Evolutionary conservation across 2,888 invertebrate genomes (phyloP).

Genomic region (Phlogophora meticulosa): DNA sequence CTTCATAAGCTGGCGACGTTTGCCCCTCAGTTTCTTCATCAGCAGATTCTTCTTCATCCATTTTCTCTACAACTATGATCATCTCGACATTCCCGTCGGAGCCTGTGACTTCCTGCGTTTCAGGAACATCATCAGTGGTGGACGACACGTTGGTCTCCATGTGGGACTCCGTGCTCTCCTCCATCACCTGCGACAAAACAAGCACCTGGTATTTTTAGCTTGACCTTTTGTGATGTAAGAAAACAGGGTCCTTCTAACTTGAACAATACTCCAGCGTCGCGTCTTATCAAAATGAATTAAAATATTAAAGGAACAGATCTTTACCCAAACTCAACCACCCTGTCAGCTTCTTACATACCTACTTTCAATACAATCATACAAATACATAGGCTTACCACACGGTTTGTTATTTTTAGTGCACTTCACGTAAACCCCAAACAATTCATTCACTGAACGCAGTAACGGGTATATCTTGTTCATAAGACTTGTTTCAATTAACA

Average conservation of each 20-base stretch:
- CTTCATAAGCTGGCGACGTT: slow-evolving; percentile 31
- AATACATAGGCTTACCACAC: slow-evolving; percentile 85
- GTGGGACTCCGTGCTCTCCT: slow-evolving; percentile 82
- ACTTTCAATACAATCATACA: slow-evolving; percentile 85
- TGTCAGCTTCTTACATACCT: slow-evolving; percentile 78
- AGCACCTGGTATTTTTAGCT: slow-evolving; percentile 76
- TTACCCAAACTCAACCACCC: slow-evolving; percentile 82
- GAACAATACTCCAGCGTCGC: slow-evolving; percentile 52
- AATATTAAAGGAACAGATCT: slow-evolving; percentile 83
- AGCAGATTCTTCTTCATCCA: slow-evolving; percentile 73
- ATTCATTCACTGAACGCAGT: slow-evolving; percentile 42
- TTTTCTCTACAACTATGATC: slow-evolving; percentile 81
- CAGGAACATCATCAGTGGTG: slow-evolving; percentile 81
- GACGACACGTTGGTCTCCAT: slow-evolving; percentile 88
- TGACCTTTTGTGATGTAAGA: slow-evolving; percentile 75
- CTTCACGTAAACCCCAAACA: slow-evolving; percentile 49
- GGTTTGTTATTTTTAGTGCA: slow-evolving; percentile 67
- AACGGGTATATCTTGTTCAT: slow-evolving; percentile 56
- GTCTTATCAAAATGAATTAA: slow-evolving; percentile 73
- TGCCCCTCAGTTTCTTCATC: slow-evolving; percentile 54
- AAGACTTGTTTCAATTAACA: slow-evolving; percentile 59
- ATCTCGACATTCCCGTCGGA: slow-evolving; percentile 81
- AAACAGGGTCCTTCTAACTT: slow-evolving; percentile 62
- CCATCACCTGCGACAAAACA: slow-evolving; percentile 84
- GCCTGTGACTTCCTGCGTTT: slow-evolving; percentile 77